Evolutionary conservation across 2,888 invertebrate genomes (phyloP).

Genomic region (Hydroisotoma schaefferi): DNA sequence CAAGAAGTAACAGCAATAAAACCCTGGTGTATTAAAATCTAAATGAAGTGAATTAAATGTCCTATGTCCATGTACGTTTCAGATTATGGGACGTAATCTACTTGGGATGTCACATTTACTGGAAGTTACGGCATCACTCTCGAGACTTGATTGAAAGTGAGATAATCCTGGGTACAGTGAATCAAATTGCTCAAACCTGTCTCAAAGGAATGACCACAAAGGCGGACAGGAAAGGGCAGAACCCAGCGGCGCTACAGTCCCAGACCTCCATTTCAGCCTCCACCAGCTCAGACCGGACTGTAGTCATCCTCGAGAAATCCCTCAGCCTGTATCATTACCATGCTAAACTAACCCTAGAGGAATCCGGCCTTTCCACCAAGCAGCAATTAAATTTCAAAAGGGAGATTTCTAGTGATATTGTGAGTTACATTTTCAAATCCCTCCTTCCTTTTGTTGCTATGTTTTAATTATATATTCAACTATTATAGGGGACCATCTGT

Average conservation of each 20-base stretch:
- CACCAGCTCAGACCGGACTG: neutral
- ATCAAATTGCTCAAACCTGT: slow-evolving; percentile 1
- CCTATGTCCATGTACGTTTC: no score
- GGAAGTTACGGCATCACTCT: neutral
- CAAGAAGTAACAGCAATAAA: neutral
- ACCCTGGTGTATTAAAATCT: neutral
- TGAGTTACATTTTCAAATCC: no score
- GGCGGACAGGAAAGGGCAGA: neutral
- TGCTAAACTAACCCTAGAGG: neutral
- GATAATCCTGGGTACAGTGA: neutral
- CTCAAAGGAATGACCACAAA: neutral
- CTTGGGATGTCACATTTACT: neutral
- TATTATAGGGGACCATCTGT: slow-evolving; percentile 3
- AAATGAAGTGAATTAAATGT: no score
- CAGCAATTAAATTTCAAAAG: neutral
- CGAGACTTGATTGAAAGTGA: neutral
- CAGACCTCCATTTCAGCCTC: neutral
- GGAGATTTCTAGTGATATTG: slow-evolving; percentile 2
- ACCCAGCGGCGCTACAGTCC: neutral
- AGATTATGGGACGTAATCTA: slow-evolving; percentile 11
- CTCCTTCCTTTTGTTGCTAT: no score
- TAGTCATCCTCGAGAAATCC: neutral
- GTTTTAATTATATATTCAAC: no score
- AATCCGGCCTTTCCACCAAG: neutral
- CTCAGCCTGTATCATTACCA: neutral